Evolutionary conservation across 2,113 vertebrate genomes (phyloP), one percentile per base, ranked within the genome.

Genomic region (Nesoenas mayeri): DNA sequence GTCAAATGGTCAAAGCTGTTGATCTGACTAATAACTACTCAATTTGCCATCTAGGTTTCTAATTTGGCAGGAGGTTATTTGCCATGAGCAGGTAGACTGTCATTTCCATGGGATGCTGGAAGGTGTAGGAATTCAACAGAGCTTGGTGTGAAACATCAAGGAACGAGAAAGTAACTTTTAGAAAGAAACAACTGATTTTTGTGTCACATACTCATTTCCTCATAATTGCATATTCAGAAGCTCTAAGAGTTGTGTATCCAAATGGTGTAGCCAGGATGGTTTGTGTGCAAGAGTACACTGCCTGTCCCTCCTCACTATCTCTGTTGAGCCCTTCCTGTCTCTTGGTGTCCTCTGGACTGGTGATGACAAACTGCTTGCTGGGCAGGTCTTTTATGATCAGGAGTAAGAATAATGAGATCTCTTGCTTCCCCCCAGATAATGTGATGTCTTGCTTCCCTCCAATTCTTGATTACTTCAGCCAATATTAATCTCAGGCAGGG

Each of bases 281-380:
- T 29, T 10, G 19, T 10, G 36, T 54, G 42, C 28, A 12, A 7
- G 57, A 51, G 14, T 14, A 31, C 1, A 0, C 0, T 1, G 2
- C 29, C 22, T 17, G 5, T 17, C 13, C 25, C 17, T 10, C 44
- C 7, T 18, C 26, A 7, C 6, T 11, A 0, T 7, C 1, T 0
- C 56, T 5, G 2, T 15, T 42, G 22, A 29, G 65, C 12, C 21
- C 42, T 40, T 60, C 2, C 8, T n/a, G 19, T 38, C 54, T 53
- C 36, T 61, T 36, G 21, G n/a, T 0, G 0, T 58, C 57, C 24
- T n/a, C 16, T 8, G 61, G 34, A 34, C 3, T 40, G 10, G 72
- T 22, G 34, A 38, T 44, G 32, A 66, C 36, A 74, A 54, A 58
- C n/a, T 9, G 5, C 69, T 40, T 58, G 56, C 70, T 47, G 61